Base-by-base conservation (phyloP, 2,888 invertebrate species). In the Busseola fusca region DNA sequence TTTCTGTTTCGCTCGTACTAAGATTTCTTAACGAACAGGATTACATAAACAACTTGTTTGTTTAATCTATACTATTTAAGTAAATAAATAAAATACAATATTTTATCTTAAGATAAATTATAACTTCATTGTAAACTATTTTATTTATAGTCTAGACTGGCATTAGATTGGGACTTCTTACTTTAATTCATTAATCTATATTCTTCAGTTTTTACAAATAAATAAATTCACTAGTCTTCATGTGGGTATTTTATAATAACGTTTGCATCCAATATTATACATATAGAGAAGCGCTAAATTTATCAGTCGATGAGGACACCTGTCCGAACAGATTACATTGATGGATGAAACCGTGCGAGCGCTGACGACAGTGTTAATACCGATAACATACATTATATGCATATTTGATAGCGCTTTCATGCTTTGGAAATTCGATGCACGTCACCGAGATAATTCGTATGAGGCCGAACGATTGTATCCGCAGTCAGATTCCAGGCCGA, bases 401-500 rank as follows among this genome's bases (percentile, higher is more conserved):
- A 86, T 89, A 87, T 89, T 87, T 86, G 86, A 88, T 87, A 83
- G 80, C 84, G 88, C 90, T 91, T 90, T 90, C 84, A 89, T 85
- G 86, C 85, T 88, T 87, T 87, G 85, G 86, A 81, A 86, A 89
- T 91, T 89, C 84, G 77, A 85, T 89, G 86, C 89, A 86, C 86
- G 87, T 87, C 86, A 87, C 78, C 82, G 87, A 88, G 88, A 92
- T 93, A 91, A 93, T 91, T 92, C 89, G 88, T 88, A 89, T 86
- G 88, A 84, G 84, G 87, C 85, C 78, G 87, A 85, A 85, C 89
- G 89, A 92, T 92, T 90, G 89, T 91, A 90, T 91, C 89, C 91
- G 87, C 84, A 86, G 82, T 84, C 87, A 86, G 89, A 90, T 91
- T 89, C 83, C 84, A 82, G 78, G 72, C 84, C 85, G 88, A 90